Evolutionary conservation across 2,888 invertebrate species (phyloP), one percentile per base, ranked within the genome.

Genomic region (Thecocarcelia acutangulata): DNA sequence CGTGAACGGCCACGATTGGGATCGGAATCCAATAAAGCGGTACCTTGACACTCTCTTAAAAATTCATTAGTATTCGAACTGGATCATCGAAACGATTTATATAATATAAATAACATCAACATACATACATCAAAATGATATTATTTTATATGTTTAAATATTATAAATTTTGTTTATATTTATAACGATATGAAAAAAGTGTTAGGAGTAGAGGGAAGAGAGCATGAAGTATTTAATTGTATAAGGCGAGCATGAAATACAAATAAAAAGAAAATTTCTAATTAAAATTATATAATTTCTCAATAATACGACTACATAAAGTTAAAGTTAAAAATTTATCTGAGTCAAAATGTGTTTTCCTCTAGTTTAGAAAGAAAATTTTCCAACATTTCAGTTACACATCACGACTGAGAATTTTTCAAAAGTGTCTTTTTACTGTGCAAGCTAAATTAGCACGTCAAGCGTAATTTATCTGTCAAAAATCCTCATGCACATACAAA

Each of bases 21-120:
- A 85, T 91, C 91, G 85, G 89, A 93, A 1, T 92, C 91, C 64
- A 91, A 91, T 75, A 90, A 85, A 40, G 90, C 90, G 74, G 90
- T 89, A 84, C 91, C 90, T 84, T 95, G 95, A 86, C 94, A 94
- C 90, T 94, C 94, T 85, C 94, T 92, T 83, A 96, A 93, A 90
- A 95, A 96, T 91, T 96, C 96, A 90, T 96, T 96, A 58, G 96
- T 96, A 90, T 96, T 95, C 48, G 96, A 96, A 91, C 96, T 96
- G 90, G 69, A 82, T 82, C 81, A 78, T 78, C 74, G 66, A 74
- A 78, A 70, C 58, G 52, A 73, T 77, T 81, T 63, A 6, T 33
- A 33, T 5, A 24, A 3, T 61, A 63, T 69, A 63, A 59, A 69
- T 76, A 84, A 83, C 84, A 85, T 84, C 84, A 80, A 85, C 72